Percentiles rank a stretch among this genome's conserved stretches.
These are phyloP conservation scores for Acrocephalus scirpaceus DNA, from an alignment of 2,797 vertebrate species.

Conservation along the genomic window DNA sequence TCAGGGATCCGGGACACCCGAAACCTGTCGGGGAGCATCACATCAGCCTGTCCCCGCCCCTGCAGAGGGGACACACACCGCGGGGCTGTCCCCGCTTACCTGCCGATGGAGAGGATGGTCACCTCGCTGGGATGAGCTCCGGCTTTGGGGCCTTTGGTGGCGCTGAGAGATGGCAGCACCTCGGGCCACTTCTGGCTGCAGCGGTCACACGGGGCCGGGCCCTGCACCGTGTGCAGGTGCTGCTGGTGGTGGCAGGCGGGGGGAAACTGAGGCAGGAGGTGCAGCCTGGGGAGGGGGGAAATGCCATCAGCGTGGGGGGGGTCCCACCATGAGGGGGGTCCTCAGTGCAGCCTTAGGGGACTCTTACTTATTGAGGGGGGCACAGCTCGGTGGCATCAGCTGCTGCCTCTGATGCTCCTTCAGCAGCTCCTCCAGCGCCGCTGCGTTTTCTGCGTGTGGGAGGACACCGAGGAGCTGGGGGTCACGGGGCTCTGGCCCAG, in stretches of 20 bases:
- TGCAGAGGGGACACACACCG: rapidly evolving
- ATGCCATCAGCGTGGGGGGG: neutral
- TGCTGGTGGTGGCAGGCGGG: conserved; percentile 87
- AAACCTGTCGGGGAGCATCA: conserved; percentile 78
- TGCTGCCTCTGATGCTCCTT: conserved; percentile 90
- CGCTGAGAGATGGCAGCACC: conserved; percentile 69
- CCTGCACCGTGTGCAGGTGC: conserved; percentile 92
- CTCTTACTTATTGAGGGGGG: conserved; percentile 85
- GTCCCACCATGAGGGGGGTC: neutral
- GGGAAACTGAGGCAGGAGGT: conserved; percentile 82
- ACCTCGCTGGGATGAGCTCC: conserved; percentile 75
- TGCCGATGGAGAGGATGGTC: conserved; percentile 90
- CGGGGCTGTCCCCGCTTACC: conserved; percentile 69
- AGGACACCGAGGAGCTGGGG: neutral
- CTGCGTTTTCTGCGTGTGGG: conserved; percentile 86
- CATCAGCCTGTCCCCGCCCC: neutral
- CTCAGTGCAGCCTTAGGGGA: rapidly evolving
- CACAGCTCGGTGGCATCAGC: conserved; percentile 71
- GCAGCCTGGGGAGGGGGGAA: conserved; percentile 63
- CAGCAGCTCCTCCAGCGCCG: conserved; percentile 92
- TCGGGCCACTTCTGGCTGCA: conserved; percentile 95
- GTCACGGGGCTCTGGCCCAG: rapidly evolving
- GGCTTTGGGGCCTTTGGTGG: conserved; percentile 1
- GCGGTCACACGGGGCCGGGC: conserved; percentile 85
- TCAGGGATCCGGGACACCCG: conserved; percentile 94